A percentile compares a stretch with the other conserved stretches of the same genome.
phyloP scores from a whole-genome alignment of 1,140 invertebrate species.

The Magallana angulata region DNA sequence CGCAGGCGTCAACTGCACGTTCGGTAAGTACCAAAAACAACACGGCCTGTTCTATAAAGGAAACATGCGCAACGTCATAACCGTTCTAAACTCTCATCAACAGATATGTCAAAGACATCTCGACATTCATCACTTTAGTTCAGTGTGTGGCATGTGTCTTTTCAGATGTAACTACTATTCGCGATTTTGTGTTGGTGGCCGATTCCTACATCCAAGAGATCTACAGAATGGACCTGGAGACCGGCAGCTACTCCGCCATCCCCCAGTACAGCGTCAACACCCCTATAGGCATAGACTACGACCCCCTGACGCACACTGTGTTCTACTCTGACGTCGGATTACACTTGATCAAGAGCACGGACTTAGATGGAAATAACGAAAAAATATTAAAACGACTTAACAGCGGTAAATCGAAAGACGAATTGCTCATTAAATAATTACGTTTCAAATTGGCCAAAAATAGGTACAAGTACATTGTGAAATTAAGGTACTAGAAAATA shows the following conservation, averaged over 20 bases:
- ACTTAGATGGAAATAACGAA: constrained; percentile 53
- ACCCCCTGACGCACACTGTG: constrained; percentile 53
- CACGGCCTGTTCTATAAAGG: too few relatives aligned
- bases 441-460: too few relatives aligned
- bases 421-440: too few relatives aligned
- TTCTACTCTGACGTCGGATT: constrained; percentile 62
- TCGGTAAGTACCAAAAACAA: constrained; percentile 8
- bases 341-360: constrained; percentile 56
- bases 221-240: constrained; percentile 63
- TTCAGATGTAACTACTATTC: constrained; percentile 12
- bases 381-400: constrained; percentile 48
- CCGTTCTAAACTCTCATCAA: too few relatives aligned
- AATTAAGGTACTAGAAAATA: neutral
- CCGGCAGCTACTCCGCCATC: constrained; percentile 60
- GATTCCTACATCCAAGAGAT: constrained; percentile 58
- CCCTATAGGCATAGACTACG: constrained; percentile 62
- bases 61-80: too few relatives aligned
- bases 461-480: neutral
- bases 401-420: constrained; percentile 38
- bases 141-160: neutral
- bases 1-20: constrained; percentile 64
- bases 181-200: constrained; percentile 56
- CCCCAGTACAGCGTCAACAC: constrained; percentile 51
- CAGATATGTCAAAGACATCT: too few relatives aligned
- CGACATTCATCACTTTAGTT: too few relatives aligned